Percentiles rank a stretch among this genome's conserved stretches.
phyloP scores from a whole-genome alignment of 2,888 invertebrate genomes.

The Iphiclides podalirius region DNA sequence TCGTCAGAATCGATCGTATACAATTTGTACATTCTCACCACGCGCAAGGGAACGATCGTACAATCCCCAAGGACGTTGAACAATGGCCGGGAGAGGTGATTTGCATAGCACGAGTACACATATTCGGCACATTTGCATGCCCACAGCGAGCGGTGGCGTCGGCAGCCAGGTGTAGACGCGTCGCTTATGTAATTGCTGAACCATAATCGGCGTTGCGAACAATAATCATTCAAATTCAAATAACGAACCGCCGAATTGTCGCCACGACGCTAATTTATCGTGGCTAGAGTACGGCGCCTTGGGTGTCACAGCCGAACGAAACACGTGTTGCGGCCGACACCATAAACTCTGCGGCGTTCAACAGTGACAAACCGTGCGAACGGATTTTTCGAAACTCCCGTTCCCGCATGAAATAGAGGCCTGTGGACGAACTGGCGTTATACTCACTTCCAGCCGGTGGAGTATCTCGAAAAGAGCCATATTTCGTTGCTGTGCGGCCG shows the following conservation, averaged over 20 bases:
- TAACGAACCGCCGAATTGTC: conserved; percentile 54
- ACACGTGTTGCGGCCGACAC: conserved; percentile 63
- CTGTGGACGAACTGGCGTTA: conserved; percentile 31
- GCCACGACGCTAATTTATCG: conserved; percentile 55
- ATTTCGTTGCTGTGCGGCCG: conserved; percentile 95
- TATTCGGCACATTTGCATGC: conserved; percentile 71
- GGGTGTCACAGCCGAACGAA: conserved; percentile 40
- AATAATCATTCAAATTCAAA: conserved; percentile 67
- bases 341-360: conserved; percentile 40
- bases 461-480: conserved; percentile 98
- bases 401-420: too few relatives aligned
- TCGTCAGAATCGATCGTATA: conserved; percentile 50
- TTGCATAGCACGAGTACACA: conserved; percentile 59
- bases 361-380: conserved; percentile 41
- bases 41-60: conserved; percentile 53
- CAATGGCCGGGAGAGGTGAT: conserved; percentile 70
- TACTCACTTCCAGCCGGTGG: conserved; percentile 94
- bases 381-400: conserved; percentile 34
- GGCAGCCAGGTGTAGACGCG: too few relatives aligned
- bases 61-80: conserved; percentile 69
- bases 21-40: conserved; percentile 59
- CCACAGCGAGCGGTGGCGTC: conserved; percentile 56
- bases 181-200: conserved; percentile 64
- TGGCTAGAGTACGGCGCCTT: conserved; percentile 40
- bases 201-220: conserved; percentile 37